phyloP scores from a whole-genome alignment of 2,797 vertebrate species.

The Chloroceryle amazona region DNA sequence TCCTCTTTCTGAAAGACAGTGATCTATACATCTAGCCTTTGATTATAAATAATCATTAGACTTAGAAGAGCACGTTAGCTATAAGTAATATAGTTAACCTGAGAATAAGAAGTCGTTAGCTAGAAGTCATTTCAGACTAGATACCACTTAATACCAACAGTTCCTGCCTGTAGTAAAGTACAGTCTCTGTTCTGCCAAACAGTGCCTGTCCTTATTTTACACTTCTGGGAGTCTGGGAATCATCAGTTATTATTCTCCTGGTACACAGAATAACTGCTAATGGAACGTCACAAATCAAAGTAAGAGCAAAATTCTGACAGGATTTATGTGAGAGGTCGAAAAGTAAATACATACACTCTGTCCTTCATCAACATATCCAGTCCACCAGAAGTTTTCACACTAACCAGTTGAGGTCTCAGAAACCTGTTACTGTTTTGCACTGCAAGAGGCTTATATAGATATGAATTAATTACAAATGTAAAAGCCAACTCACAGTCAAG shows the following conservation, averaged over 20 bases:
- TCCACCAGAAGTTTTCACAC: neutral
- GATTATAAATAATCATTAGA: neutral
- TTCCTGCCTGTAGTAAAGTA: conserved; percentile 26
- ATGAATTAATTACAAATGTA: neutral
- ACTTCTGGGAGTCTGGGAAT: conserved; percentile 36
- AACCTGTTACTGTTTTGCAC: neutral
- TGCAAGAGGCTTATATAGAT: neutral
- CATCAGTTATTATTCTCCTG: conserved; percentile 36
- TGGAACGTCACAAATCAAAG: conserved; percentile 54
- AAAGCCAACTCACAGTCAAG: conserved; percentile 20
- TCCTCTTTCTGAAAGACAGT: neutral
- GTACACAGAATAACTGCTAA: conserved; percentile 51
- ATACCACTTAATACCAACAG: neutral
- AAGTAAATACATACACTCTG: conserved; percentile 19
- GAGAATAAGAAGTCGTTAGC: conserved; percentile 34
- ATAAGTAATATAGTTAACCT: neutral
- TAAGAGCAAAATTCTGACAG: conserved; percentile 26
- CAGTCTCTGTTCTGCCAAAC: conserved; percentile 25
- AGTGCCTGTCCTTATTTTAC: conserved; percentile 11
- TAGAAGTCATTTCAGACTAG: conserved; percentile 22
- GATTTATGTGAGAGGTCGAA: neutral
- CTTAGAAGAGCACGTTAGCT: neutral
- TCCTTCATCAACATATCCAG: conserved; percentile 1
- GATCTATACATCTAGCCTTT: neutral
- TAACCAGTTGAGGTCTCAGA: neutral